Base-by-base conservation (phyloP, 2,113 vertebrate genomes). In the Microcebus griseorufus region DNA sequence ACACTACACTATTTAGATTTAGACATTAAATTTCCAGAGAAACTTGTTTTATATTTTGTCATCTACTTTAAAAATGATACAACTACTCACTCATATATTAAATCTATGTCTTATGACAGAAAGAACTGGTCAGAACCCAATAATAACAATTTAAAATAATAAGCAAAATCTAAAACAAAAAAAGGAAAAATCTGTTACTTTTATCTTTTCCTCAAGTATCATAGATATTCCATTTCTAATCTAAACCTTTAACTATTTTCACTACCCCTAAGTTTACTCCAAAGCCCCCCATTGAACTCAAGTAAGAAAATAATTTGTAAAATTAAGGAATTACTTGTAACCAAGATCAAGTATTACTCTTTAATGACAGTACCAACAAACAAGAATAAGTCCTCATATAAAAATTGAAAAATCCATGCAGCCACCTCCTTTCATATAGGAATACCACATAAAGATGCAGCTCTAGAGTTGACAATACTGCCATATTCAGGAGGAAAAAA, bases 281-380 rank as follows among this genome's bases (percentile, higher is more conserved):
- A 78, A 89, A 29, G 42, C 14, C 32, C 82, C 72, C 32, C 67
- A 93, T 1, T 79, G n/a, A 92, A 86, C 34, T 91, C 89, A 85
- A 75, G 22, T 23, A 88, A 88, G 86, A 90, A 95, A 90, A 67
- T 83, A 83, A 83, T 70, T 88, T 78, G 82, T 96, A 85, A 85
- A 94, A 83, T 53, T 58, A 89, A 91, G 27, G 29, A 48, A 84
- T 88, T 79, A 88, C 16, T 88, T 73, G 20, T 65, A 88, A 83
- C 12, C 84, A 96, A 96, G 45, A 89, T 51, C 29, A 79, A 67
- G 8, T 55, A 75, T 83, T 94, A 93, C 55, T 97, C 55, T 83
- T 90, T 90, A 67, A 89, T 42, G n/a, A 86, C 23, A 93, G 27
- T 6, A 82, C 42, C 76, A 89, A 37, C 29, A 48, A 96, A 34